Conservation (phyloP, 2,797 vertebrate genomes). For the Acrossocheilus fasciatus region DNA sequence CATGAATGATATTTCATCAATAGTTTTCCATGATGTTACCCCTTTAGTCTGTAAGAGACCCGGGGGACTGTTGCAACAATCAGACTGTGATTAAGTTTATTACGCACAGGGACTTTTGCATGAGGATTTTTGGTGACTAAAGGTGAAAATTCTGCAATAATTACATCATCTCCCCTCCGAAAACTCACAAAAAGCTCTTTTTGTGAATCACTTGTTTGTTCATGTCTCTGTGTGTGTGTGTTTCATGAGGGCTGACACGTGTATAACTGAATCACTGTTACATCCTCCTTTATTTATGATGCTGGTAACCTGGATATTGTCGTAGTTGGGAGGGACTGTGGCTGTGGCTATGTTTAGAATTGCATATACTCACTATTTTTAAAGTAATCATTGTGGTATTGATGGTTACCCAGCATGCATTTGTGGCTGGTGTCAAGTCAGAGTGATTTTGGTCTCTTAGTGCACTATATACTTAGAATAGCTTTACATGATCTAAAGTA, state of each 20-base stretch:
- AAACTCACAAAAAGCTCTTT: background rate
- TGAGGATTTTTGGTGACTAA: conserved; percentile 17
- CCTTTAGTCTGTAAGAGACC: background rate
- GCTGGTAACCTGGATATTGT: conserved; percentile 18
- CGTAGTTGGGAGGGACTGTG: background rate
- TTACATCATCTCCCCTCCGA: background rate
- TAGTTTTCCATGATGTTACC: background rate
- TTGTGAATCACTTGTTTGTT: conserved; percentile 47
- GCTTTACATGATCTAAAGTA: background rate
- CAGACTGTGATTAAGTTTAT: background rate
- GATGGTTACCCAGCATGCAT: background rate
- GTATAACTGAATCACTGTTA: background rate
- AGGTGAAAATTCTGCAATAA: conserved; percentile 23
- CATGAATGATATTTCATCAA: background rate
- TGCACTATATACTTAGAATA: background rate
- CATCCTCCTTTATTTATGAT: background rate
- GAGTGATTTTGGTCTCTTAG: background rate
- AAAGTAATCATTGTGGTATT: background rate
- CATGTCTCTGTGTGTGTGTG: conserved; percentile 33
- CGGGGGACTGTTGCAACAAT: background rate
- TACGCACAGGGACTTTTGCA: background rate
- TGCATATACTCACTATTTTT: background rate
- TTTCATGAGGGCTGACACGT: background rate
- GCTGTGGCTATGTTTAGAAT: background rate
- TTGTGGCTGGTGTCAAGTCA: background rate